Conservation (phyloP, 2,797 vertebrate species). For the Enteromius radiatus region DNA sequence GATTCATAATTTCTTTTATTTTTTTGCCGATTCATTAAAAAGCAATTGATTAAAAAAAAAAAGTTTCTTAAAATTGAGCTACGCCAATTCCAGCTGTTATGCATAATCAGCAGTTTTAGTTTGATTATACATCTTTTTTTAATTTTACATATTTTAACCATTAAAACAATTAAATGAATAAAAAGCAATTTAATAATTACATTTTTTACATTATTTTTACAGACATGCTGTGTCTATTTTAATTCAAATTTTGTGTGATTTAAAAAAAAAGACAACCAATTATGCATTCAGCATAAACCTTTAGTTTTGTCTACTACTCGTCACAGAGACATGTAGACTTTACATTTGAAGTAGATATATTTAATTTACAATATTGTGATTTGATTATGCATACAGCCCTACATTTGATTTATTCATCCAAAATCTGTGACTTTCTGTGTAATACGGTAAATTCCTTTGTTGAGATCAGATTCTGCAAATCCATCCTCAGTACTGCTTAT, state of each 20-base stretch:
- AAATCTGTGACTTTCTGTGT: neutral
- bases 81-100: neutral
- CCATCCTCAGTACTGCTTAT: neutral
- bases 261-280: too few species aligned
- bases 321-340: neutral
- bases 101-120: neutral
- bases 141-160: too few species aligned
- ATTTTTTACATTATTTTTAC: neutral
- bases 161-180: neutral
- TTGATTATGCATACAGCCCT: neutral
- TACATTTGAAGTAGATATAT: neutral
- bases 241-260: too few species aligned
- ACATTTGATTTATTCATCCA: neutral
- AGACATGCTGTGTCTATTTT: neutral
- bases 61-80: neutral
- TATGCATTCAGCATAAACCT: neutral
- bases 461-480: neutral
- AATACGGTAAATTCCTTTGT: neutral
- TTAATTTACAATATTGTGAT: neutral
- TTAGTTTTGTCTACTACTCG: neutral
- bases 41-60: neutral
- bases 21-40: neutral
- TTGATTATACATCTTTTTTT: too few species aligned
- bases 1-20: neutral
- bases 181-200: neutral